Base-by-base conservation (phyloP, 2,797 vertebrate genomes). In the Coccyzus lansbergi region DNA sequence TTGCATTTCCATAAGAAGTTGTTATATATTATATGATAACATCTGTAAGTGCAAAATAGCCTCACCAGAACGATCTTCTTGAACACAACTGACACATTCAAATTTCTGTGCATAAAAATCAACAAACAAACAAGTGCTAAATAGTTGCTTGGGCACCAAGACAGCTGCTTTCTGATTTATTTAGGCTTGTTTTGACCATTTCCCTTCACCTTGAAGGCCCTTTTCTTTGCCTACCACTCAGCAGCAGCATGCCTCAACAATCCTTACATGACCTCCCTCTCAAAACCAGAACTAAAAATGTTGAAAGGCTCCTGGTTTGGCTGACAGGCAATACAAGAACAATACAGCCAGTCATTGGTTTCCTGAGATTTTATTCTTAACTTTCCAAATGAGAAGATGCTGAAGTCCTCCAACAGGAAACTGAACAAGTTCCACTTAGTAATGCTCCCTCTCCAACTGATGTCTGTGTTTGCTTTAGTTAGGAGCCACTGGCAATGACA, bases 241-340 rank as follows among this genome's bases (percentile, higher is more conserved):
- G 2, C 22, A 78, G 15, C 28, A 59, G 13, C 14, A 28, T 36
- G 26, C 12, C 21, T 60, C 2, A 1, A 36, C 52, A 48, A 15
- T 8, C 13, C 10, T 16, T 29, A 38, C 14, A 25, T 62, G 19
- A 6, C 15, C 20, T n/a, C 58, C 17, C 8, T 48, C 55, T 81
- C n/a, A 77, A 77, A 88, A 53, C 15, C 1, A 5, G 59, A 77
- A 31, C 4, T 24, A 52, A 60, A 40, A 62, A 24, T 33, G 12
- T 31, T 52, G 49, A 59, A 76, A 63, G 6, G 20, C 36, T 62
- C 49, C 31, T 38, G 26, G 2, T 22, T 11, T 31, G 12, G 4
- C 28, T 60, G 46, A 38, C 31, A 79, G 20, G 38, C 0, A 0
- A 34, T 1, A 1, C 25, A 46, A 70, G 34, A 31, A 20, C 46